Evolutionary conservation across 2,113 vertebrate species (phyloP).

Genomic region (Condylura cristata): DNA sequence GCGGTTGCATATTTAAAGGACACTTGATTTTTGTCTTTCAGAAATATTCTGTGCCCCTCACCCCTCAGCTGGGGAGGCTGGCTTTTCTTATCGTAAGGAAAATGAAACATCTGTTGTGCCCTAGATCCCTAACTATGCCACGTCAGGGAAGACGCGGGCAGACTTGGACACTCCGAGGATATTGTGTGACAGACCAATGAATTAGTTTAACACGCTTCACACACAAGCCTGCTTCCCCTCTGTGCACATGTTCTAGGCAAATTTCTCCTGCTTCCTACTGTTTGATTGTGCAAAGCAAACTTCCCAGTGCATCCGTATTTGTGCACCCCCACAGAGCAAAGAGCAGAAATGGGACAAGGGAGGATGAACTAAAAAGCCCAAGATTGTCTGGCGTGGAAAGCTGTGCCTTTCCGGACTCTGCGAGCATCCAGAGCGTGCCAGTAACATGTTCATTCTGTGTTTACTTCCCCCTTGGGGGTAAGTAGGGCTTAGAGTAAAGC

Average conservation of each 20-base stretch:
- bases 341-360: conserved; percentile 50
- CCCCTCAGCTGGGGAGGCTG: background rate
- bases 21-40: conserved; percentile 62
- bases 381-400: background rate
- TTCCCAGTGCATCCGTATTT: conserved; percentile 47
- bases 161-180: background rate
- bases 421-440: background rate
- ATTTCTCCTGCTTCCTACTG: background rate
- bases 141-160: conserved; percentile 50
- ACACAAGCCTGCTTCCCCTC: background rate
- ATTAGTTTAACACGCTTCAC: conserved; percentile 28
- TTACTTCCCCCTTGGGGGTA: background rate
- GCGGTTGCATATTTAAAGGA: conserved; percentile 72
- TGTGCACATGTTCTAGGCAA: background rate
- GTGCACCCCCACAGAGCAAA: background rate
- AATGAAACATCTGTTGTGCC: conserved; percentile 24
- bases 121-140: background rate
- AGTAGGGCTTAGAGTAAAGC: background rate
- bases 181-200: background rate
- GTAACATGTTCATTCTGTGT: conserved; percentile 17
- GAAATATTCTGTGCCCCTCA: background rate
- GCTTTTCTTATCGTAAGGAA: conserved; percentile 24
- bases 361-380: conserved; percentile 39
- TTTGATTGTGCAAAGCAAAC: background rate
- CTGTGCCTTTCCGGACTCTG: conserved; percentile 35